Conservation (phyloP, 2,888 invertebrate species). For the Scaptomyza reducta region DNA sequence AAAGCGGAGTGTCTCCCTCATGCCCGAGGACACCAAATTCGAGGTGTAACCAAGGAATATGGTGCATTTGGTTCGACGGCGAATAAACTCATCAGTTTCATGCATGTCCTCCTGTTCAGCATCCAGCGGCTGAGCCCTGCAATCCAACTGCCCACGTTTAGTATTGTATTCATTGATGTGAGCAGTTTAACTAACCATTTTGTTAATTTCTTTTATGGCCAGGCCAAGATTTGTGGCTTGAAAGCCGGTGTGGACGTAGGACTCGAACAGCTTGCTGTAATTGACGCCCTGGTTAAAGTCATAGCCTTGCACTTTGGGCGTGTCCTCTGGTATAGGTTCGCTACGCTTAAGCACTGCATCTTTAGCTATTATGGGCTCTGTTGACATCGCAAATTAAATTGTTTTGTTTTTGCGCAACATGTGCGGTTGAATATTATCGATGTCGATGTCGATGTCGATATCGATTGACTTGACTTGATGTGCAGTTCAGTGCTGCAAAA, state of each 20-base stretch:
- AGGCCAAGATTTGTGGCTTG: slow-evolving; percentile 98
- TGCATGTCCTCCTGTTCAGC: slow-evolving; percentile 88
- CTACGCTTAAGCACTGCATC: slow-evolving; percentile 90
- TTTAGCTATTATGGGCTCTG: slow-evolving; percentile 86
- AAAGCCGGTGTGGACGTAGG: slow-evolving; percentile 94
- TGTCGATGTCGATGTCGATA: slow-evolving; percentile 5
- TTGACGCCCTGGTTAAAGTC: slow-evolving; percentile 96
- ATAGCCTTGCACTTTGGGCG: slow-evolving; percentile 92
- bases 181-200: slow-evolving; percentile 88
- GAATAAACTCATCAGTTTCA: slow-evolving; percentile 92
- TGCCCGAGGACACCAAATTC: slow-evolving; percentile 97
- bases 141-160: slow-evolving; percentile 86
- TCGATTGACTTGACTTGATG: not conserved
- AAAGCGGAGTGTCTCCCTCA: slow-evolving; percentile 95
- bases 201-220: slow-evolving; percentile 95
- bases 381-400: slow-evolving; percentile 62
- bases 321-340: slow-evolving; percentile 87
- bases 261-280: slow-evolving; percentile 92
- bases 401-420: slow-evolving; percentile 36
- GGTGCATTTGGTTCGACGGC: slow-evolving; percentile 92
- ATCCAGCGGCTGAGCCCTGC: slow-evolving; percentile 88
- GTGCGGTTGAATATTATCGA: slow-evolving; percentile 31
- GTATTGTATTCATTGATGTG: slow-evolving; percentile 7
- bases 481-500: not conserved
- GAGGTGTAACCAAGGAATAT: slow-evolving; percentile 99